These are phyloP conservation scores for Villa cingulata DNA, from an alignment of 2,888 invertebrate species.

Conservation along the genomic window DNA sequence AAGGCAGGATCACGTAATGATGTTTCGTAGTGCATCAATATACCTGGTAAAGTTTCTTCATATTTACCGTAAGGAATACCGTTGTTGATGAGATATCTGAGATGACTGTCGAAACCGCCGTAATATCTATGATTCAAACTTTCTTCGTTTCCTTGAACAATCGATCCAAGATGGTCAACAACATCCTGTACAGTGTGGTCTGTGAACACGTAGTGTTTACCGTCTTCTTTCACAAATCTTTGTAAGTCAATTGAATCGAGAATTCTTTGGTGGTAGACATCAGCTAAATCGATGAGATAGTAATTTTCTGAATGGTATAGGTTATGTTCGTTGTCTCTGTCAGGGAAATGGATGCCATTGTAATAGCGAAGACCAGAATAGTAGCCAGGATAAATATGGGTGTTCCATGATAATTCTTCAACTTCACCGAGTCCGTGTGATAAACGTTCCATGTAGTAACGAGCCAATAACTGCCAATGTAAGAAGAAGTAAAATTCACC, in stretches of 20 bases:
- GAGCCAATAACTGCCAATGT: constrained; percentile 38
- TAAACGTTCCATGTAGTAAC: constrained; percentile 44
- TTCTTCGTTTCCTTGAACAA: constrained; percentile 42
- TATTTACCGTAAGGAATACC: constrained; percentile 25
- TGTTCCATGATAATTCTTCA: constrained; percentile 42
- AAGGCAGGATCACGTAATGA: constrained; percentile 59
- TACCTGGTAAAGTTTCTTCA: constrained; percentile 26
- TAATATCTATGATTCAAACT: constrained; percentile 41
- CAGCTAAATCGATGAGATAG: constrained; percentile 31
- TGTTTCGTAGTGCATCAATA: constrained; percentile 50
- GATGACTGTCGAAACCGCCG: constrained; percentile 39
- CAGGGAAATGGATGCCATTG: constrained; percentile 53
- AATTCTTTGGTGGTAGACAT: constrained; percentile 43
- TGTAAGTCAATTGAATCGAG: constrained; percentile 47
- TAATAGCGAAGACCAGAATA: constrained; percentile 47
- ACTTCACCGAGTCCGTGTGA: constrained; percentile 56
- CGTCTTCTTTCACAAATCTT: constrained; percentile 34
- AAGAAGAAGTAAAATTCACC: constrained; percentile 38
- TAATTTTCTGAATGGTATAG: constrained; percentile 32
- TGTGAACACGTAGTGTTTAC: constrained; percentile 25
- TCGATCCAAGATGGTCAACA: constrained; percentile 39
- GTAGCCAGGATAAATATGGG: constrained; percentile 47
- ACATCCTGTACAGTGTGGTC: constrained; percentile 18
- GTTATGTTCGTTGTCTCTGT: constrained; percentile 43
- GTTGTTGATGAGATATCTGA: constrained; percentile 42